phyloP scores from a whole-genome alignment of 2,888 invertebrate genomes.

The Synergus umbraculus region DNA sequence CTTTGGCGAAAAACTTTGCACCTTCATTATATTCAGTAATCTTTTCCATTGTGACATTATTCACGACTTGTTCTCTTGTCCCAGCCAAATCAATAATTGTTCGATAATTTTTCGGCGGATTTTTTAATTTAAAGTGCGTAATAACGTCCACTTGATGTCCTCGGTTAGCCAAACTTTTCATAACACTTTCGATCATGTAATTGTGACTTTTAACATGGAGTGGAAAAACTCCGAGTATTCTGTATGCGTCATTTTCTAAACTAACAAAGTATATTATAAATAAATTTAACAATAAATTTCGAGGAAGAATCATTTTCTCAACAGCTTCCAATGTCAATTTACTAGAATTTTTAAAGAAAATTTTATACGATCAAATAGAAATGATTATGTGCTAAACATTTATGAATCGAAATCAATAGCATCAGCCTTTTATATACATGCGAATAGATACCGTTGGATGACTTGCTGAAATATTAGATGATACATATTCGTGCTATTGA shows the following conservation, averaged over 20 bases:
- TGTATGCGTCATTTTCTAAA: slow-evolving; percentile 55
- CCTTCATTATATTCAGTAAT: slow-evolving; percentile 41
- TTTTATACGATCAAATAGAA: too few species aligned
- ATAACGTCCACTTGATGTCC: slow-evolving; percentile 77
- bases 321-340: too few species aligned
- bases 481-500: too few species aligned
- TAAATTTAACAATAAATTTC: too few species aligned
- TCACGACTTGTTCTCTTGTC: slow-evolving; percentile 50
- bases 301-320: too few species aligned
- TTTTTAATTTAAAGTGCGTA: slow-evolving; percentile 71
- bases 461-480: too few species aligned
- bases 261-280: too few species aligned
- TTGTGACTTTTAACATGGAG: slow-evolving; percentile 78
- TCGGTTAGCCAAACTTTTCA: slow-evolving; percentile 74
- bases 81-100: slow-evolving; percentile 69
- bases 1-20: slow-evolving; percentile 37
- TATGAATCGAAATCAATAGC: too few species aligned
- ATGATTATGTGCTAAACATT: too few species aligned
- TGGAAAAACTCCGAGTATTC: slow-evolving; percentile 77
- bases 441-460: too few species aligned
- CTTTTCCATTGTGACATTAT: slow-evolving; percentile 61
- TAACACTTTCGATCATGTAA: slow-evolving; percentile 76
- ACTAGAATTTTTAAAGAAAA: too few species aligned
- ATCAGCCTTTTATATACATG: too few species aligned
- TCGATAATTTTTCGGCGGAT: slow-evolving; percentile 68